These are phyloP conservation scores for Thysanoteuthis rhombus DNA, from an alignment of 2,888 invertebrate genomes.

Conservation along the genomic window DNA sequence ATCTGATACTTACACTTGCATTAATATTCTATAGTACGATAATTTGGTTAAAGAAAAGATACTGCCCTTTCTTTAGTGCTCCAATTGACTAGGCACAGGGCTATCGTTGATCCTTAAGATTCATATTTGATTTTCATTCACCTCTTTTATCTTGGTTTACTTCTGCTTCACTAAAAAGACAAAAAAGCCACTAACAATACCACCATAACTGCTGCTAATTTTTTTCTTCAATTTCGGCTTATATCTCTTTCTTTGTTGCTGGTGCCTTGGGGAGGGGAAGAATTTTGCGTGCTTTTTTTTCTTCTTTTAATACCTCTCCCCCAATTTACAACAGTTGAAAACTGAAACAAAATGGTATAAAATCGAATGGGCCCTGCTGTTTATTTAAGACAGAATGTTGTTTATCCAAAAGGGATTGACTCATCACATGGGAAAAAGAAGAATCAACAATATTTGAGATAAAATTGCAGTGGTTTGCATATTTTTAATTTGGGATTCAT, in stretches of 20 bases:
- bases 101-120: background rate
- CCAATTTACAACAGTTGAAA: constrained; percentile 12
- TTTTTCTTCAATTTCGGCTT: background rate
- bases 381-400: background rate
- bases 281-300: background rate
- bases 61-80: background rate
- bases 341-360: background rate
- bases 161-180: background rate
- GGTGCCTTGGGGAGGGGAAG: background rate
- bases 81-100: background rate
- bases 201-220: background rate
- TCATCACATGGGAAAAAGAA: background rate
- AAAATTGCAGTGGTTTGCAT: background rate
- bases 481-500: background rate
- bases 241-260: background rate
- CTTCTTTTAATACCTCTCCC: background rate
- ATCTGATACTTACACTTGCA: background rate
- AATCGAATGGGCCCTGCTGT: background rate
- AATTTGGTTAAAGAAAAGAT: background rate
- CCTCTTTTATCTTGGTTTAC: background rate
- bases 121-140: background rate
- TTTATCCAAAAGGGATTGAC: background rate
- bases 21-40: background rate
- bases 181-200: too few relatives aligned
- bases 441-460: background rate